A percentile compares a stretch with the other conserved stretches of the same genome.
phyloP scores from a whole-genome alignment of 1,140 invertebrate species.

The Listronotus oregonensis region DNA sequence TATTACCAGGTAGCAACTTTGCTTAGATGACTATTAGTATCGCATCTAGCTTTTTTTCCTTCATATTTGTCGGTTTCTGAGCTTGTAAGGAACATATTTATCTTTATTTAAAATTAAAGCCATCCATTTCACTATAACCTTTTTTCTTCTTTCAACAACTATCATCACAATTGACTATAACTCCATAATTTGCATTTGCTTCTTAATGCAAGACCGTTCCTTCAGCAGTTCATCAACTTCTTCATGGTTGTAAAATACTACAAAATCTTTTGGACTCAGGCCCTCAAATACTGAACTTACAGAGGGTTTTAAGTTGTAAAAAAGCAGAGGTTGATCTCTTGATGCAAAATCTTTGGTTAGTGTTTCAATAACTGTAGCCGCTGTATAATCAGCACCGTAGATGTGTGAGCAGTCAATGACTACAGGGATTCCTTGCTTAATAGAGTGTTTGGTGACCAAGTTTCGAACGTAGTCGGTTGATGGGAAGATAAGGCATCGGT shows the following conservation, averaged over 20 bases:
- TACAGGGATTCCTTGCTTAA: slow-evolving; percentile 70
- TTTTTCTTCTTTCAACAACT: neutral
- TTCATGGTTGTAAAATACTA: slow-evolving; percentile 77
- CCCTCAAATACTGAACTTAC: slow-evolving; percentile 78
- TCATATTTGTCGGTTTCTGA: too few species aligned
- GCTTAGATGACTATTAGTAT: too few species aligned
- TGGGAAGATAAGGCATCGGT: slow-evolving; percentile 85
- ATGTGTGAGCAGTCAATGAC: slow-evolving; percentile 84
- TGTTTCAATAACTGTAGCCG: slow-evolving; percentile 73
- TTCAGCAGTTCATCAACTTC: slow-evolving; percentile 64
- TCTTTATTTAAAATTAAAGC: neutral
- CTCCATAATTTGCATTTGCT: slow-evolving; percentile 37
- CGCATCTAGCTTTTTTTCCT: too few species aligned
- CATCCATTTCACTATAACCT: neutral
- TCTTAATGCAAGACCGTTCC: slow-evolving; percentile 35
- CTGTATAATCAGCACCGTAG: slow-evolving; percentile 80
- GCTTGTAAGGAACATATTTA: slow-evolving; percentile 2
- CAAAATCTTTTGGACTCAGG: slow-evolving; percentile 71
- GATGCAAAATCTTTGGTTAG: slow-evolving; percentile 73
- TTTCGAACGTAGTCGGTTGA: slow-evolving; percentile 85
- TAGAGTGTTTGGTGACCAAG: slow-evolving; percentile 79
- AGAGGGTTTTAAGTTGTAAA: slow-evolving; percentile 80
- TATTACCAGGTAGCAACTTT: too few species aligned
- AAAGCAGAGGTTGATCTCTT: slow-evolving; percentile 74
- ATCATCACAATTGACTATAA: neutral